Evolutionary conservation across 1,140 invertebrate species (phyloP).

Genomic region (Hermatobates lingyangjiaoensis): DNA sequence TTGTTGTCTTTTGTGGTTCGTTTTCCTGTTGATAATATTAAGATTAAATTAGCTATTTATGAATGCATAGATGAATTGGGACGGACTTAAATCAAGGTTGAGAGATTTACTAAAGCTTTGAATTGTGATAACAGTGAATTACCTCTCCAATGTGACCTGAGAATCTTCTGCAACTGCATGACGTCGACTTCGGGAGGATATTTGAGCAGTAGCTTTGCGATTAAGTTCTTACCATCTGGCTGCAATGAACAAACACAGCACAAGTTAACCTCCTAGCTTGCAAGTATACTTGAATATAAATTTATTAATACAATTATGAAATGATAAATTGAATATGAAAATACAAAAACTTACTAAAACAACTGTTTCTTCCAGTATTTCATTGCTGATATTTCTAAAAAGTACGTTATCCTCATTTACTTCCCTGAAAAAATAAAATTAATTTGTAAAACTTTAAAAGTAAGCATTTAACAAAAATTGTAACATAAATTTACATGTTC

Average conservation of each 20-base stretch:
- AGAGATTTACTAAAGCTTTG: too few relatives aligned
- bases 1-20: too few relatives aligned
- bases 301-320: neutral
- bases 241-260: constrained; percentile 18
- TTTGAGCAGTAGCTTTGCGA: constrained; percentile 30
- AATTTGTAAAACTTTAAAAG: neutral
- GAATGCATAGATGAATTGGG: too few relatives aligned
- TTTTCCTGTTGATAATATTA: too few relatives aligned
- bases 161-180: constrained; percentile 35
- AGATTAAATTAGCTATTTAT: too few relatives aligned
- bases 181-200: constrained; percentile 45
- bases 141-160: constrained; percentile 38
- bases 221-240: constrained; percentile 29
- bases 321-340: neutral
- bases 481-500: too few relatives aligned
- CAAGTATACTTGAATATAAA: neutral
- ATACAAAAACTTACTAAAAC: constrained; percentile 22
- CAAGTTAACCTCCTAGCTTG: neutral
- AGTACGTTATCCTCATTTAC: constrained; percentile 58
- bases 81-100: too few relatives aligned
- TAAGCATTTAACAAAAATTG: too few relatives aligned
- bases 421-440: constrained; percentile 33
- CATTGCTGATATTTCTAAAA: constrained; percentile 38
- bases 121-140: too few relatives aligned
- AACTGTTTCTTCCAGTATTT: constrained; percentile 33